Evolutionary conservation across 2,888 invertebrate species (phyloP).

Genomic region (Sphaerophoria taeniata): DNA sequence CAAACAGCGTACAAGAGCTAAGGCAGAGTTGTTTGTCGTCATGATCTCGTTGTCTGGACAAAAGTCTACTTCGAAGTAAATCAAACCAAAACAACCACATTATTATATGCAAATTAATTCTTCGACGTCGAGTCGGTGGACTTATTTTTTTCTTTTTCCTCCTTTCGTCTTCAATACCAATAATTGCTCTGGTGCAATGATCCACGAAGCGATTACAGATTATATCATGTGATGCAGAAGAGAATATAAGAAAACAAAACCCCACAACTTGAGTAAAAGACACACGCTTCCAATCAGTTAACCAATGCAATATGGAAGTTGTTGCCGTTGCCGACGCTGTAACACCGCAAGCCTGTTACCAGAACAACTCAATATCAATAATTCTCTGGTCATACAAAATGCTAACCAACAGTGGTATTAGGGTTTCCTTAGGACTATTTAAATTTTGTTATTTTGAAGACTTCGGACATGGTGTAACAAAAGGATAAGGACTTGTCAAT

Average conservation of each 20-base stretch:
- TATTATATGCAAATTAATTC: constrained; percentile 29
- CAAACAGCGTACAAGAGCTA: too few relatives aligned
- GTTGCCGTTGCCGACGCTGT: neutral
- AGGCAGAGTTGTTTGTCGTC: too few relatives aligned
- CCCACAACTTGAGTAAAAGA: constrained; percentile 22
- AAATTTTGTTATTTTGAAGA: neutral
- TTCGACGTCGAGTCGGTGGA: constrained; percentile 1
- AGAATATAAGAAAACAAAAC: constrained; percentile 14
- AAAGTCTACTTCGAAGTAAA: too few relatives aligned
- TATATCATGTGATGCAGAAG: constrained; percentile 50
- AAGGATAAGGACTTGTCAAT: constrained; percentile 50
- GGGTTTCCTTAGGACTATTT: constrained; percentile 12
- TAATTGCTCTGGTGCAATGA: constrained; percentile 72
- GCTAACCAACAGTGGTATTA: neutral
- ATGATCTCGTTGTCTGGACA: too few relatives aligned
- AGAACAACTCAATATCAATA: constrained; percentile 53
- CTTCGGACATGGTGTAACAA: constrained; percentile 6
- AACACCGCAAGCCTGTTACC: constrained; percentile 42
- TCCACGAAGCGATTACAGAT: constrained; percentile 70
- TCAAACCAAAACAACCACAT: constrained; percentile 2
- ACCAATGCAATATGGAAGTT: constrained; percentile 32
- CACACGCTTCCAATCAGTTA: constrained; percentile 45
- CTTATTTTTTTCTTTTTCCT: constrained; percentile 31
- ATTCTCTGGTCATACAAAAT: neutral
- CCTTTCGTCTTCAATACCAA: constrained; percentile 41